phyloP scores from a whole-genome alignment of 2,888 invertebrate species.

The Tetheella fluctuosa region DNA sequence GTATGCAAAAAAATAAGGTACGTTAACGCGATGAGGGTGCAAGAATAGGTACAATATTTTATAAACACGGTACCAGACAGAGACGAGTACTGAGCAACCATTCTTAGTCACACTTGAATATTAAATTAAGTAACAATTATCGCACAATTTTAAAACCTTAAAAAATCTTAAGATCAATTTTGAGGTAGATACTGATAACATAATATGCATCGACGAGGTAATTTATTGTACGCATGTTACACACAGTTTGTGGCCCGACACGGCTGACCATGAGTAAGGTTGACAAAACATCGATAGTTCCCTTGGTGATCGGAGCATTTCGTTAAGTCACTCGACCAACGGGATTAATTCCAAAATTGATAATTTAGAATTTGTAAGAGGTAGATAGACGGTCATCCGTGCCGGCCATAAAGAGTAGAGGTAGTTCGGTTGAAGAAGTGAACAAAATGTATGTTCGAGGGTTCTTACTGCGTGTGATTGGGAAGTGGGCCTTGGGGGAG shows the following conservation, averaged over 20 bases:
- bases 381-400: conserved; percentile 48
- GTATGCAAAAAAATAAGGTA: conserved; percentile 64
- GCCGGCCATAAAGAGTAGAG: conserved; percentile 63
- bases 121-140: conserved; percentile 82
- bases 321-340: conserved; percentile 25
- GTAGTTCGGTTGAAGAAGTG: conserved; percentile 70
- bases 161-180: conserved; percentile 82
- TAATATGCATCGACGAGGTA: conserved; percentile 80
- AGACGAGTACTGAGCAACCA: conserved; percentile 76
- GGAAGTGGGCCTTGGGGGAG: conserved; percentile 85
- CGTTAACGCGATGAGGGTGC: conserved; percentile 60
- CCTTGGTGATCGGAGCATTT: conserved; percentile 32
- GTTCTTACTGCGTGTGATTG: conserved; percentile 86
- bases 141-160: conserved; percentile 77
- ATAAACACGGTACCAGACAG: conserved; percentile 67
- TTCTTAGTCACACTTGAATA: conserved; percentile 73
- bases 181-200: conserved; percentile 81
- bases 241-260: conserved; percentile 47
- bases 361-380: conserved; percentile 31
- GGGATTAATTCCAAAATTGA: conserved; percentile 25
- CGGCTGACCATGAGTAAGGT: conserved; percentile 36
- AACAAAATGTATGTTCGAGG: conserved; percentile 40
- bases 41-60: conserved; percentile 66
- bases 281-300: conserved; percentile 17
- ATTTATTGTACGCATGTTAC: conserved; percentile 72